Percentiles rank a stretch among this genome's conserved stretches.
These are phyloP conservation scores for Pseudomyrmex gracilis DNA, from an alignment of 1,140 invertebrate species.

Conservation along the genomic window DNA sequence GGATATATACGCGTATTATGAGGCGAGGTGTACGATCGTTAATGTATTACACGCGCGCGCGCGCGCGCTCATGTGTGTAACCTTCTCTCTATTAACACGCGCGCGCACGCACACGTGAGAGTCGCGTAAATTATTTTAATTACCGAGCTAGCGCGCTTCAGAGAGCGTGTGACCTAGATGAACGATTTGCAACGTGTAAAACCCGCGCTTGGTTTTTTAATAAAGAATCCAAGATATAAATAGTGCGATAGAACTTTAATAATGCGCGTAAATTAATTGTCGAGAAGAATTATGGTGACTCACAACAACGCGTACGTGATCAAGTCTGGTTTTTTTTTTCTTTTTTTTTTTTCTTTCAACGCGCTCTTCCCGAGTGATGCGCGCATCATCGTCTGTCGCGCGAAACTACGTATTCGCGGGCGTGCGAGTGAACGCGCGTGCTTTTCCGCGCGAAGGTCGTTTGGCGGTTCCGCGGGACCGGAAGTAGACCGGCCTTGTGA, in stretches of 20 bases:
- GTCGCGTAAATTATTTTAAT: constrained; percentile 54
- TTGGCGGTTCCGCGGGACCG: constrained; percentile 76
- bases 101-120: not conserved
- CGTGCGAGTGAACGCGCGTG: constrained; percentile 76
- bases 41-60: not conserved
- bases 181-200: constrained; percentile 38
- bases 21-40: constrained; percentile 38
- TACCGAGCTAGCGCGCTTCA: constrained; percentile 44
- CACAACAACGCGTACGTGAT: too few relatives aligned
- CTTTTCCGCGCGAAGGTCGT: constrained; percentile 83
- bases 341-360: not conserved
- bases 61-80: not conserved
- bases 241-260: too few relatives aligned
- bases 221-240: too few relatives aligned
- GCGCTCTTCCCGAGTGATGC: not conserved
- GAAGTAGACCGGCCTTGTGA: constrained; percentile 84
- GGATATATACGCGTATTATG: constrained; percentile 3
- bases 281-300: not conserved
- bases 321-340: too few relatives aligned
- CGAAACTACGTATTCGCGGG: constrained; percentile 31
- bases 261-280: not conserved
- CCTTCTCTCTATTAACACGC: not conserved
- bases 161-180: constrained; percentile 50
- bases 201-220: too few relatives aligned
- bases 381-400: not conserved